Evolutionary conservation across 1,140 invertebrate species (phyloP).

Genomic region (Riptortus pedestris): DNA sequence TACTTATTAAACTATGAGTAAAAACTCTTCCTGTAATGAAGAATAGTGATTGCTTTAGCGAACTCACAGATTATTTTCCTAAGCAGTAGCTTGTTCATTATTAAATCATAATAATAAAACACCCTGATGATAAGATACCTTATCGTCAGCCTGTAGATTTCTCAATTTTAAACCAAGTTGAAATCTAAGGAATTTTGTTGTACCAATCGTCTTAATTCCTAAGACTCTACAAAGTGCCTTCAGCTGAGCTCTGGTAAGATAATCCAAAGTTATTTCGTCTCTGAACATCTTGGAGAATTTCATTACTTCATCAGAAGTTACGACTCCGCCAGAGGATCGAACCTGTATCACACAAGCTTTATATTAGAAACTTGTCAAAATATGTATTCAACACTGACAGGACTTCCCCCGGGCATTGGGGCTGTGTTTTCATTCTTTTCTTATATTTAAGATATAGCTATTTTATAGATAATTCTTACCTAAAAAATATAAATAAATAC

Average conservation of each 20-base stretch:
- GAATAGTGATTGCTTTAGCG: too few relatives aligned
- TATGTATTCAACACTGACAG: neutral
- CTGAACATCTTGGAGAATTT: conserved; percentile 95
- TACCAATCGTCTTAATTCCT: conserved; percentile 79
- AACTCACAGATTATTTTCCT: too few relatives aligned
- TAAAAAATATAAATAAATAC: neutral
- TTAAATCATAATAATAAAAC: too few relatives aligned
- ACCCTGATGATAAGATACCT: too few relatives aligned
- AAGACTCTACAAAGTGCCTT: conserved; percentile 87
- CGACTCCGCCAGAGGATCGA: conserved; percentile 57
- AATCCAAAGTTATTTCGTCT: conserved; percentile 97
- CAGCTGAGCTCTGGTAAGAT: conserved; percentile 75
- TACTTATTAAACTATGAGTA: too few relatives aligned
- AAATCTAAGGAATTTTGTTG: conserved; percentile 83
- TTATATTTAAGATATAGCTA: too few relatives aligned
- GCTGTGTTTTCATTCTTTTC: too few relatives aligned
- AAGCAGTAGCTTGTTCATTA: too few relatives aligned
- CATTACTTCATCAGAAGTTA: conserved; percentile 88
- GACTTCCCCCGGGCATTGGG: too few relatives aligned
- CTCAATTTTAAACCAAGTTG: conserved; percentile 86
- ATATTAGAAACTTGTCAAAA: neutral
- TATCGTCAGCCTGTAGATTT: conserved; percentile 85
- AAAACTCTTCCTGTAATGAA: too few relatives aligned
- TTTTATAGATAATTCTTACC: neutral
- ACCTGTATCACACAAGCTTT: conserved; percentile 36